Percentiles rank a stretch among this genome's conserved stretches.
These are phyloP conservation scores for Sitophilus oryzae DNA, from an alignment of 1,140 invertebrate species.

Conservation along the genomic window DNA sequence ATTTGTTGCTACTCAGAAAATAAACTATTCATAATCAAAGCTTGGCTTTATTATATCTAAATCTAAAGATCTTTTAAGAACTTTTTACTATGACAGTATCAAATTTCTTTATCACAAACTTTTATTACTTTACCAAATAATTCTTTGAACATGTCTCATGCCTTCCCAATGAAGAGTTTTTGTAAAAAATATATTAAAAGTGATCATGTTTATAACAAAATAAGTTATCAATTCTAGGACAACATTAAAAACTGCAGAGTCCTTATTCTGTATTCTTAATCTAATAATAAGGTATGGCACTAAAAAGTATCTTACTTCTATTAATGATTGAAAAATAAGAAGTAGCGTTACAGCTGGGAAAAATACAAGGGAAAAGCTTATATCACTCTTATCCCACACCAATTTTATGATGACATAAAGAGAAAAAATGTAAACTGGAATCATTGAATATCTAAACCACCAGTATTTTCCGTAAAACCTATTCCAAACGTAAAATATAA, in stretches of 20 bases:
- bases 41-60: no score
- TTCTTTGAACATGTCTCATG: slow-evolving; percentile 69
- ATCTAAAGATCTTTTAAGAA: no score
- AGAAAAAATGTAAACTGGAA: slow-evolving; percentile 72
- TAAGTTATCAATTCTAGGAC: slow-evolving; percentile 65
- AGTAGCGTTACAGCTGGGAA: slow-evolving; percentile 53
- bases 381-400: slow-evolving; percentile 52
- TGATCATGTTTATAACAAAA: slow-evolving; percentile 64
- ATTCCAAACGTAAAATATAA: slow-evolving; percentile 94
- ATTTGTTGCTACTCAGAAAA: no score
- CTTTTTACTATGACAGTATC: neutral
- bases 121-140: slow-evolving; percentile 95
- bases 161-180: slow-evolving; percentile 81
- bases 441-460: slow-evolving; percentile 63
- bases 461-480: slow-evolving; percentile 66
- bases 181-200: slow-evolving; percentile 77
- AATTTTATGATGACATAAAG: slow-evolving; percentile 57
- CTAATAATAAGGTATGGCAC: slow-evolving; percentile 84
- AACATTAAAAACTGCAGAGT: slow-evolving; percentile 45
- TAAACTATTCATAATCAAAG: no score
- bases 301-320: slow-evolving; percentile 94
- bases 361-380: slow-evolving; percentile 63
- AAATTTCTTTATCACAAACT: neutral
- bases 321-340: slow-evolving; percentile 76
- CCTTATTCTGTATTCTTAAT: slow-evolving; percentile 56